Percentiles rank a stretch among this genome's conserved stretches.
phyloP scores from a whole-genome alignment of 2,797 vertebrate genomes.

The Yasuhikotakia modesta region DNA sequence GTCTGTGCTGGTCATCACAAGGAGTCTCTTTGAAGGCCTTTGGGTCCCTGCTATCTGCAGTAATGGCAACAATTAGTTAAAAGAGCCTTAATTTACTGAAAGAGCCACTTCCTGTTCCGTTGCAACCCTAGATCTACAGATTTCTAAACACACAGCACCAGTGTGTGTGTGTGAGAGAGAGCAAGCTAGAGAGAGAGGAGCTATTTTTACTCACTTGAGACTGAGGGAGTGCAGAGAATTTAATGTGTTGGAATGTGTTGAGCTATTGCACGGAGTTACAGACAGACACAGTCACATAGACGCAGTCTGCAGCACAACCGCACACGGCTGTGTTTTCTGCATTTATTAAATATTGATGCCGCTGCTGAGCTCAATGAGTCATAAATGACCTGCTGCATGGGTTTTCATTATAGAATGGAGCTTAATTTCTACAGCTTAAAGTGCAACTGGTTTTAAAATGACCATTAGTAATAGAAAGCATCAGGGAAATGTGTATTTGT shows the following conservation, averaged over 20 bases:
- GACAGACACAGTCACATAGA: slow-evolving; percentile 18
- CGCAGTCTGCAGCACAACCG: neutral
- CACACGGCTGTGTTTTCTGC: slow-evolving; percentile 46
- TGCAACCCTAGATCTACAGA: slow-evolving; percentile 63
- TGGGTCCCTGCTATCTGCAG: slow-evolving; percentile 60
- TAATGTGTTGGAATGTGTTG: slow-evolving; percentile 51
- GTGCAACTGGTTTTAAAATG: neutral
- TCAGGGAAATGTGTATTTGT: neutral
- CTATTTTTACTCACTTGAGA: slow-evolving; percentile 58
- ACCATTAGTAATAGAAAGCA: neutral
- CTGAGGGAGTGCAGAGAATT: slow-evolving; percentile 35
- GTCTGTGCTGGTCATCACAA: slow-evolving; percentile 66
- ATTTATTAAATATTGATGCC: slow-evolving; percentile 45
- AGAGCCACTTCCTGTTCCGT: slow-evolving; percentile 74
- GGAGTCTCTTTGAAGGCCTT: slow-evolving; percentile 68
- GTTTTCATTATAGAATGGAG: neutral
- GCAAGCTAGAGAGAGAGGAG: slow-evolving; percentile 12
- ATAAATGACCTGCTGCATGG: neutral
- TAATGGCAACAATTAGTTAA: slow-evolving; percentile 54
- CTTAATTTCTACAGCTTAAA: neutral
- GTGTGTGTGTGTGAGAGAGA: slow-evolving; percentile 47
- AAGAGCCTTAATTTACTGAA: slow-evolving; percentile 63
- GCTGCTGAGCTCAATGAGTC: slow-evolving; percentile 9
- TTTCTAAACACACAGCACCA: slow-evolving; percentile 45
- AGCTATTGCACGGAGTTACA: slow-evolving; percentile 39